These are phyloP conservation scores for Dysmachus trigonus DNA, from an alignment of 2,888 invertebrate genomes.

Conservation along the genomic window DNA sequence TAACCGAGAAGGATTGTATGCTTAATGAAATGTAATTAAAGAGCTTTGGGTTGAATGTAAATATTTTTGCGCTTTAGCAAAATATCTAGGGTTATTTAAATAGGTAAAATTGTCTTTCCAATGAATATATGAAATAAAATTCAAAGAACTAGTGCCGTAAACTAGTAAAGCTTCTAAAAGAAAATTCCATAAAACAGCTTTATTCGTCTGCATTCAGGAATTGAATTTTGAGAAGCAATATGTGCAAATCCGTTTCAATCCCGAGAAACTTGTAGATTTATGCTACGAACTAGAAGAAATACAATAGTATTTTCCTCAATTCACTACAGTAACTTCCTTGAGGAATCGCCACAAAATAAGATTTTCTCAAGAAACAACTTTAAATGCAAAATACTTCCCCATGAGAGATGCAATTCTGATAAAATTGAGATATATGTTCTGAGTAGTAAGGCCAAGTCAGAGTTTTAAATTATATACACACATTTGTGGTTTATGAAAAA, in stretches of 20 bases:
- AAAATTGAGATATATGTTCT: not conserved
- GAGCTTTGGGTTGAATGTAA: not conserved
- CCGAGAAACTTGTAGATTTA: not conserved
- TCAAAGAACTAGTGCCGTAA: not conserved
- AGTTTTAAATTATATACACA: no score
- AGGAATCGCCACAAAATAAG: not conserved
- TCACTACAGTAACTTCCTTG: not conserved
- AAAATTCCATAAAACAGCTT: not conserved
- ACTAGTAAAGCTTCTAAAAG: not conserved
- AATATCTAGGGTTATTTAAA: not conserved
- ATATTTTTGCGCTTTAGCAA: not conserved
- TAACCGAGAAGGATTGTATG: not conserved
- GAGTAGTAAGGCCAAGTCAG: not conserved
- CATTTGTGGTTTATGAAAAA: no score
- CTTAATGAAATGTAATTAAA: not conserved
- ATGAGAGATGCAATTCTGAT: not conserved
- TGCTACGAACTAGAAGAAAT: not conserved
- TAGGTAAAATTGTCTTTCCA: not conserved
- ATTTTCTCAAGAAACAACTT: not conserved
- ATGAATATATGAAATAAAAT: not conserved
- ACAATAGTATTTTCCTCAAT: not conserved
- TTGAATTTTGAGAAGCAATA: not conserved
- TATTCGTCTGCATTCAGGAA: not conserved
- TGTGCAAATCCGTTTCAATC: not conserved
- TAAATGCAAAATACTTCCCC: not conserved